Evolutionary conservation across 2,113 vertebrate species (phyloP).

Genomic region (Microtus montanus): DNA sequence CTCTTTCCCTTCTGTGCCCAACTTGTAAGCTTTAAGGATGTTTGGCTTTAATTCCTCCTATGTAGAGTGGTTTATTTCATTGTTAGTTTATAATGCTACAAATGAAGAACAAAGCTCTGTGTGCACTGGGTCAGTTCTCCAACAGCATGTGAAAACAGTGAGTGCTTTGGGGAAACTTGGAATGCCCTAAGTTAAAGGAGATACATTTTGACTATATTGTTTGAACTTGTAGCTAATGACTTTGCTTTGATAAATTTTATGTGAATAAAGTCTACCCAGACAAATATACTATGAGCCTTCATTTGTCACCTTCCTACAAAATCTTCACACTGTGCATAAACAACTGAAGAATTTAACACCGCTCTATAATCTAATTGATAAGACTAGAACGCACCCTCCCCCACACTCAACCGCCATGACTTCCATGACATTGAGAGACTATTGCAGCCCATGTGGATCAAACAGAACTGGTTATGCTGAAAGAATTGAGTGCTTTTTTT

Average conservation of each 20-base stretch:
- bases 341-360: background rate
- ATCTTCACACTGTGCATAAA: background rate
- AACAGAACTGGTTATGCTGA: background rate
- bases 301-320: background rate
- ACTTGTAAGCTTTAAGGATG: constrained; percentile 29
- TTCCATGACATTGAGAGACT: background rate
- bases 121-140: constrained; percentile 35
- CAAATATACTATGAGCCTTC: background rate
- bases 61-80: constrained; percentile 39
- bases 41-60: constrained; percentile 35
- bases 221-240: constrained; percentile 40
- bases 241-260: constrained; percentile 48
- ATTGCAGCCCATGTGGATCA: background rate
- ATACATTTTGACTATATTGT: constrained; percentile 62
- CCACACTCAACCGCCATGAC: background rate
- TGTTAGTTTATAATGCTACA: constrained; percentile 37
- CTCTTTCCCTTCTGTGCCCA: background rate
- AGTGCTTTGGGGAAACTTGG: constrained; percentile 52
- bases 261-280: constrained; percentile 33
- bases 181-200: constrained; percentile 75
- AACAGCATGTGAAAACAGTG: constrained; percentile 58
- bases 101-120: constrained; percentile 38
- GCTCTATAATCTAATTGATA: background rate
- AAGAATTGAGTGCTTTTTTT: background rate
- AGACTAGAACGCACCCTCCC: background rate